Evolutionary conservation across 2,113 vertebrate species (phyloP).

Genomic region (Epinephelus cyanopodus): DNA sequence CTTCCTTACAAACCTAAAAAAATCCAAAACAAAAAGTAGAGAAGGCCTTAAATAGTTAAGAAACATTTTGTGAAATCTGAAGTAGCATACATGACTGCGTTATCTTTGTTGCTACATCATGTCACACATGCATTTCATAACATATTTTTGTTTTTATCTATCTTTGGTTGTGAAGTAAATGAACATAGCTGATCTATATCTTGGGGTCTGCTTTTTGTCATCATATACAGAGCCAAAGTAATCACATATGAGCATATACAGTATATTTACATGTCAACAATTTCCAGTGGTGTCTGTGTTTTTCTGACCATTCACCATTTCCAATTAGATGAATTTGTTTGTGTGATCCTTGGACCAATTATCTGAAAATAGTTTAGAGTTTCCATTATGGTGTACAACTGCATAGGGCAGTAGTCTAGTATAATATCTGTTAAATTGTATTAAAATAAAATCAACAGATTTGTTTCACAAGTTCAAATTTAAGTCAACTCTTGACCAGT

Average conservation of each 20-base stretch:
- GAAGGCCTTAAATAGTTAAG: neutral
- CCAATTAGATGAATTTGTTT: neutral
- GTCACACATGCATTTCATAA: too few species aligned
- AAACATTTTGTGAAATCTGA: neutral
- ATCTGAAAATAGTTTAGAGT: neutral
- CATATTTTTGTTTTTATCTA: too few species aligned
- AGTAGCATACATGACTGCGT: neutral
- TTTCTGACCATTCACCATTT: neutral
- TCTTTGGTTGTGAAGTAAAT: neutral
- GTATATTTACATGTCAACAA: neutral
- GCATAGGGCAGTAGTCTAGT: neutral
- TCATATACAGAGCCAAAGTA: neutral
- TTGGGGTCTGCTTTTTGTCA: neutral
- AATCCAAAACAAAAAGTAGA: neutral
- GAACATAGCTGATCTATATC: neutral
- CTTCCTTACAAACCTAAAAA: conserved; percentile 7
- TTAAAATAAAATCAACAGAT: neutral
- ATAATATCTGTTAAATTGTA: neutral
- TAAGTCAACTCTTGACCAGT: neutral
- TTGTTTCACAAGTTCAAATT: neutral
- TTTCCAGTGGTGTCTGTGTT: neutral
- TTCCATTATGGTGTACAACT: neutral
- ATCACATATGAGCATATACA: too few species aligned
- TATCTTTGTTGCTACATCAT: too few species aligned
- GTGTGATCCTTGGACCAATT: neutral